These are phyloP conservation scores for Ommatoiulus sabulosus DNA, from an alignment of 2,888 invertebrate genomes.

Conservation along the genomic window DNA sequence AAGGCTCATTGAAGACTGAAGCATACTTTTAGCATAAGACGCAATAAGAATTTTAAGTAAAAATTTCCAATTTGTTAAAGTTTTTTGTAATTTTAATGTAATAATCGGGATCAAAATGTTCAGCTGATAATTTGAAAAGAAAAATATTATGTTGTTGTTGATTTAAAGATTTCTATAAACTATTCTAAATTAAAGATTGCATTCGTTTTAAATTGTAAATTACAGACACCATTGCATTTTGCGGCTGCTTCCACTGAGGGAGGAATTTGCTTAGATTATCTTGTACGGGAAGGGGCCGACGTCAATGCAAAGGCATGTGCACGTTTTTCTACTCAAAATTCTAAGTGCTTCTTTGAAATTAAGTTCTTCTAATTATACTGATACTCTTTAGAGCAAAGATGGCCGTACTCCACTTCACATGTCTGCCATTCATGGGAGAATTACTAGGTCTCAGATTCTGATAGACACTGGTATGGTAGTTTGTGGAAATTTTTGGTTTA, in stretches of 20 bases:
- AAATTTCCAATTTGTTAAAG: no score
- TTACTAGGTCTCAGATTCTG: constrained; percentile 74
- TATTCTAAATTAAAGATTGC: no score
- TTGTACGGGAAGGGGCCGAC: constrained; percentile 72
- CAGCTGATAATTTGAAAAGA: no score
- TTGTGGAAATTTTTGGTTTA: background rate
- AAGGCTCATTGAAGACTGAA: no score
- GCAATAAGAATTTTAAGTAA: no score
- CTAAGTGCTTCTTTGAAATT: background rate
- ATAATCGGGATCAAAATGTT: no score
- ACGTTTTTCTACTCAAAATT: background rate
- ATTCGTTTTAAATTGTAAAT: constrained; percentile 53
- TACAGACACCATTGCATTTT: constrained; percentile 74
- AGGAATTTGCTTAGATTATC: constrained; percentile 73
- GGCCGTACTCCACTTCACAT: constrained; percentile 76
- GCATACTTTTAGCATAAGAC: no score
- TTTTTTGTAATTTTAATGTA: no score
- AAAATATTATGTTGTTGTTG: no score
- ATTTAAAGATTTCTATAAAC: no score
- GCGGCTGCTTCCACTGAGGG: constrained; percentile 75
- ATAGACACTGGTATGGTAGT: constrained; percentile 71
- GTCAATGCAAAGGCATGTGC: constrained; percentile 71
- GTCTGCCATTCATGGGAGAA: constrained; percentile 77
- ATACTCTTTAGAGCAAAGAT: constrained; percentile 68
- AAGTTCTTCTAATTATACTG: background rate